phyloP scores from a whole-genome alignment of 1,140 invertebrate genomes.

The Leucophenga varia region DNA sequence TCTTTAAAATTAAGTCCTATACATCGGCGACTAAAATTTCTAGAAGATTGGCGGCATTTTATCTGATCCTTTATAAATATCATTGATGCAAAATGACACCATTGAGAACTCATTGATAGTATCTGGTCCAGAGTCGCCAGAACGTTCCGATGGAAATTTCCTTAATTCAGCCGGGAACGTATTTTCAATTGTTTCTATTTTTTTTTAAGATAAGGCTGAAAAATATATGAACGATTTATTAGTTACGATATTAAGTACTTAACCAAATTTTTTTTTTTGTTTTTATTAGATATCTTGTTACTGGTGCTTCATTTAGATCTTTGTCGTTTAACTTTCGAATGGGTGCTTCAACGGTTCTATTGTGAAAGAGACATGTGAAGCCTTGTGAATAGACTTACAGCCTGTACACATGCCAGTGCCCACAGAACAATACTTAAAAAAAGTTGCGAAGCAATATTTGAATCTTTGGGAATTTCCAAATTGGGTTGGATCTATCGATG shows the following conservation, averaged over 20 bases:
- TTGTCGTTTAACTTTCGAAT: not conserved
- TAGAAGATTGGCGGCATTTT: too few species aligned
- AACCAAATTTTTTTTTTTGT: too few species aligned
- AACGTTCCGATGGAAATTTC: not conserved
- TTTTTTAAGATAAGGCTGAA: not conserved
- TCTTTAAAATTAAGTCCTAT: not conserved
- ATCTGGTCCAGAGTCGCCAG: not conserved
- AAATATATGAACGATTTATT: not conserved
- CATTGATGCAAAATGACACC: not conserved
- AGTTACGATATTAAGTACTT: not conserved
- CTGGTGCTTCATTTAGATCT: not conserved
- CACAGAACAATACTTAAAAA: not conserved
- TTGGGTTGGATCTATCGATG: slow-evolving; percentile 35
- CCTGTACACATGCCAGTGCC: too few species aligned
- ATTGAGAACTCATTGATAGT: not conserved
- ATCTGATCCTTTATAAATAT: not conserved
- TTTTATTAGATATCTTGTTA: not conserved
- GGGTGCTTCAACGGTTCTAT: not conserved
- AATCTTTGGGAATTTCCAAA: not conserved
- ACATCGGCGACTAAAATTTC: not conserved
- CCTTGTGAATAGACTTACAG: not conserved
- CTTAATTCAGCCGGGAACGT: not conserved
- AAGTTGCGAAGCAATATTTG: not conserved
- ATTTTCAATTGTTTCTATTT: not conserved
- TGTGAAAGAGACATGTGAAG: not conserved